These are phyloP conservation scores for Chionis minor DNA, from an alignment of 2,113 vertebrate species.

Conservation along the genomic window DNA sequence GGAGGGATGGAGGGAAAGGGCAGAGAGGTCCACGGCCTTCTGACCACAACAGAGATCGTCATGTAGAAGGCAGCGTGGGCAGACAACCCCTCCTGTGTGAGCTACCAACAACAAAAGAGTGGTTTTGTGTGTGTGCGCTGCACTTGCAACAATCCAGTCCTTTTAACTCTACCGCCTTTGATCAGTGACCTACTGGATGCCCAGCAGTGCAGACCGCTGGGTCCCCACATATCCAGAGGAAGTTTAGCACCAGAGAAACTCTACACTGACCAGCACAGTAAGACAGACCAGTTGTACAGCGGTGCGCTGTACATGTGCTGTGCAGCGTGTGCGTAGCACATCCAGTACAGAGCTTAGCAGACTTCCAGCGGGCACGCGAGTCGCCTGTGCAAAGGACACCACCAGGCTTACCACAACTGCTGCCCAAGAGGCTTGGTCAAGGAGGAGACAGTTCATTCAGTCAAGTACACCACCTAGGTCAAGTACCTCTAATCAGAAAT, in stretches of 20 bases:
- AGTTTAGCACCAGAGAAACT: background rate
- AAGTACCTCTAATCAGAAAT: background rate
- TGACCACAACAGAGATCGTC: background rate
- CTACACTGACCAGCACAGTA: background rate
- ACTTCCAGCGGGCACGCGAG: background rate
- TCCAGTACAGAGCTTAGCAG: background rate
- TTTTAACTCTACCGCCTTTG: background rate
- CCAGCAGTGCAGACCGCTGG: background rate
- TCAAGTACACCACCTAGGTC: background rate
- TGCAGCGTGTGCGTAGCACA: background rate
- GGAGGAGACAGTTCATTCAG: background rate
- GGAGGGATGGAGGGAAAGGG: background rate
- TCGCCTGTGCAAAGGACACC: background rate
- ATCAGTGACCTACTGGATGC: background rate
- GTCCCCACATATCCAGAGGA: background rate
- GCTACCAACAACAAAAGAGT: background rate
- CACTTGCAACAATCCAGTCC: background rate
- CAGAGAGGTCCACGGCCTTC: background rate
- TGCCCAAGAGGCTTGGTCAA: too few species aligned
- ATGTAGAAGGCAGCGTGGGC: background rate
- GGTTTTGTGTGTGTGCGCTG: background rate
- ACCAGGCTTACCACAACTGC: background rate
- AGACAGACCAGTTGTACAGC: background rate
- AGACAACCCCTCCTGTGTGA: background rate
- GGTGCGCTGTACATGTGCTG: background rate